A percentile compares a stretch with the other conserved stretches of the same genome.
Evolutionary conservation across 2,888 invertebrate species (phyloP).

Genomic region (Tachina grossa): DNA sequence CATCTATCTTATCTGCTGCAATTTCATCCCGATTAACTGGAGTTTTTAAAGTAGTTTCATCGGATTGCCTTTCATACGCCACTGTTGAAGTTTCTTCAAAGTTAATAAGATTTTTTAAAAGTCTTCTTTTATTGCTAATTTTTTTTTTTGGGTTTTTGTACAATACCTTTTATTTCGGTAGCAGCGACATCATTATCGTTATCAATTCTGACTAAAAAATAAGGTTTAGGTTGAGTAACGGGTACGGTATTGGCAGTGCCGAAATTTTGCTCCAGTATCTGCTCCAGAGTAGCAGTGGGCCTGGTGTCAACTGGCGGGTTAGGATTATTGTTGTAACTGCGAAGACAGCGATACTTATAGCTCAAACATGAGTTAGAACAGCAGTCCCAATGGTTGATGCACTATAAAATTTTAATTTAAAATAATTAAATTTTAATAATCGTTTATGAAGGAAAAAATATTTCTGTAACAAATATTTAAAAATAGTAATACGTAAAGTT

Average conservation of each 20-base stretch:
- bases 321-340: slow-evolving; percentile 57
- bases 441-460: background rate
- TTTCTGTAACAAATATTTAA: background rate
- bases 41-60: background rate
- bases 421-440: slow-evolving; percentile 16
- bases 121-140: background rate
- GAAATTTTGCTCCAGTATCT: slow-evolving; percentile 71
- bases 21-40: background rate
- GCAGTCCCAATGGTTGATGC: slow-evolving; percentile 80
- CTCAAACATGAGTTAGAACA: slow-evolving; percentile 80
- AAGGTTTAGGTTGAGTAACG: slow-evolving; percentile 1
- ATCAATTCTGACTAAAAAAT: background rate
- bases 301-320: slow-evolving; percentile 58
- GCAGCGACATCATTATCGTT: slow-evolving; percentile 2
- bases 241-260: slow-evolving; percentile 38
- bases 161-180: slow-evolving; percentile 16
- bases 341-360: slow-evolving; percentile 76
- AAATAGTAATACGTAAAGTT: background rate
- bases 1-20: slow-evolving; percentile 4
- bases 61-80: slow-evolving; percentile 27
- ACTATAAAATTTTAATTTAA: slow-evolving; percentile 73
- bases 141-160: slow-evolving; percentile 12
- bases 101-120: background rate
- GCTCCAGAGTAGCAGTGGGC: slow-evolving; percentile 56
- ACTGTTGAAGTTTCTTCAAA: background rate